A percentile compares a stretch with the other conserved stretches of the same genome.
Conservation (phyloP, 2,113 vertebrate species). For the Oxygymnocypris stewartii region DNA sequence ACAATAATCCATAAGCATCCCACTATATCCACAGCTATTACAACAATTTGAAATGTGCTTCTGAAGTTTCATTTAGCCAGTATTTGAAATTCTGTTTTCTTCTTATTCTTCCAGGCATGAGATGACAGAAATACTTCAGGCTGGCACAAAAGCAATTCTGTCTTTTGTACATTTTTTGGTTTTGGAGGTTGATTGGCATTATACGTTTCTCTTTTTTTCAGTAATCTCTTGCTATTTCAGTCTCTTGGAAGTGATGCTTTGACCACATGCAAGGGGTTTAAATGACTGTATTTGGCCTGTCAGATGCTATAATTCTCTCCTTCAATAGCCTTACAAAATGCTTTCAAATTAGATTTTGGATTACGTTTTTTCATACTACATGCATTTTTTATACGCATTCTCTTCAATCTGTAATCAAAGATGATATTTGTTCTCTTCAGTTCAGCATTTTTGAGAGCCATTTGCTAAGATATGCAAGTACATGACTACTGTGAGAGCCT, state of each 20-base stretch:
- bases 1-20: background rate
- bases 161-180: background rate
- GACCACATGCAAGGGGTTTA: background rate
- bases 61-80: background rate
- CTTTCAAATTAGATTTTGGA: background rate
- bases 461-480: background rate
- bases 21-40: background rate
- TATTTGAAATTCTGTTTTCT: background rate
- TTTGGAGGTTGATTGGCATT: conserved; percentile 1
- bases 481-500: background rate
- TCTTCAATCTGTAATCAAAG: background rate
- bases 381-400: background rate
- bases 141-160: background rate
- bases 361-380: background rate
- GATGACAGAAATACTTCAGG: background rate
- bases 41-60: background rate
- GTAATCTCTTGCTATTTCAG: background rate
- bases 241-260: background rate
- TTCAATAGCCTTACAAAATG: background rate
- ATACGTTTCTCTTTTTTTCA: background rate
- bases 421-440: background rate
- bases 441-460: background rate
- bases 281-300: conserved; percentile 15
- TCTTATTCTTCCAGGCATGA: background rate
- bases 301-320: conserved; percentile 13